Evolutionary conservation across 2,113 vertebrate species (phyloP).

Genomic region (Pelecanus crispus): DNA sequence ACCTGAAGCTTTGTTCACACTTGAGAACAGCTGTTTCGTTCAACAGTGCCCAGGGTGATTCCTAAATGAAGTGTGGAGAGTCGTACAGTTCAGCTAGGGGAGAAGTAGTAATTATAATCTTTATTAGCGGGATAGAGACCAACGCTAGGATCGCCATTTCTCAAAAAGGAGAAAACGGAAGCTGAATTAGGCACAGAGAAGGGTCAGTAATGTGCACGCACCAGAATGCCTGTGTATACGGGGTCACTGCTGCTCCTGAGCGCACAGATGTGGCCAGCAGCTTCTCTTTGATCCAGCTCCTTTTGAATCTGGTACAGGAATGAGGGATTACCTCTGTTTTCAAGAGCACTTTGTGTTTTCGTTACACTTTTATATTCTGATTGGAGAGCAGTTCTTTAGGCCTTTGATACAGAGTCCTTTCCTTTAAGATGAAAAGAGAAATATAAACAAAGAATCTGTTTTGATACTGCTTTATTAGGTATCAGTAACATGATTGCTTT

Average conservation of each 20-base stretch:
- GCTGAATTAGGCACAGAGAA: not conserved
- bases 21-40: not conserved
- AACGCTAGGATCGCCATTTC: not conserved
- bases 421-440: slow-evolving; percentile 14
- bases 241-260: not conserved
- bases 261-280: not conserved
- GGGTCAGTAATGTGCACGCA: not conserved
- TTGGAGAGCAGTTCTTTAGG: not conserved
- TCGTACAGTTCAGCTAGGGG: not conserved
- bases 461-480: slow-evolving; percentile 30
- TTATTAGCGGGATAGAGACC: not conserved
- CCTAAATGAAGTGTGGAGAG: not conserved
- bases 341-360: not conserved
- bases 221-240: not conserved
- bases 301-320: not conserved
- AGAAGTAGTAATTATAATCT: not conserved
- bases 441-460: not conserved
- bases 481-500: not conserved
- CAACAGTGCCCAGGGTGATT: not conserved
- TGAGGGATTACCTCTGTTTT: not conserved
- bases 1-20: not conserved
- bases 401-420: not conserved
- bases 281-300: not conserved
- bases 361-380: not conserved
- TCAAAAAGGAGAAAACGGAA: not conserved